Base-by-base conservation (phyloP, 1,140 invertebrate species). In the Parapsyche elsis region DNA sequence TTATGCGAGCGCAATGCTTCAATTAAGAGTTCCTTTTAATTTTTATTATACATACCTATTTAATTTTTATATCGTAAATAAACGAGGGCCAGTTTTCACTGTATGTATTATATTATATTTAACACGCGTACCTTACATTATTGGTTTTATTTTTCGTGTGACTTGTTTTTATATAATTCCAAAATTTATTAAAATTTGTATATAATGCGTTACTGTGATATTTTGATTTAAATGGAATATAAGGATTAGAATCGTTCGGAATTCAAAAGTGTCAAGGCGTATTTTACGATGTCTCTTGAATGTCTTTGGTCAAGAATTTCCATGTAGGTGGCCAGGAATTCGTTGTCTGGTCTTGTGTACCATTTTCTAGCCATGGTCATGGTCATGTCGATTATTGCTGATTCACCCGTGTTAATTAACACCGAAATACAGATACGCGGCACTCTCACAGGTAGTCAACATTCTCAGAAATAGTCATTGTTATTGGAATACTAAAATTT, bases 331-430 rank as follows among this genome's bases (percentile, higher is more conserved):
- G 38, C 44, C 71, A 46, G 45, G 14, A 73, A 16, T 45, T 46
- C 16, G 14, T 21, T 16, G 24, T 23, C 24, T 67, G 9, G 61
- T 26, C 19, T 23, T 67, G 21, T 23, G 24, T 0, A 24, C 9
- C 19, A 67, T 9, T 61, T 61, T 67, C 19, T 21, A 21, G 10
- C 19, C 10, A 10, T 67, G 10, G 10, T 67, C 19, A 10, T 12
- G 19, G 24, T 26, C 19, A 23, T 67, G 19, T 67, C 10, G 10
- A 30, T 53, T 77, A 77, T 77, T 77, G 75, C 75, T 77, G 75
- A 77, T 77, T 77, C 75, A 77, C 57, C 57, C 4, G 23, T 64
- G 59, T 77, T 77, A 64, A 77, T 77, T 77, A 77, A 77, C 59
- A 64, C 57, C 26, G 57, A 64, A 67, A 67, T 44, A 38, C 53